These are phyloP conservation scores for Borostomias antarcticus DNA, from an alignment of 2,797 vertebrate genomes.

Conservation along the genomic window DNA sequence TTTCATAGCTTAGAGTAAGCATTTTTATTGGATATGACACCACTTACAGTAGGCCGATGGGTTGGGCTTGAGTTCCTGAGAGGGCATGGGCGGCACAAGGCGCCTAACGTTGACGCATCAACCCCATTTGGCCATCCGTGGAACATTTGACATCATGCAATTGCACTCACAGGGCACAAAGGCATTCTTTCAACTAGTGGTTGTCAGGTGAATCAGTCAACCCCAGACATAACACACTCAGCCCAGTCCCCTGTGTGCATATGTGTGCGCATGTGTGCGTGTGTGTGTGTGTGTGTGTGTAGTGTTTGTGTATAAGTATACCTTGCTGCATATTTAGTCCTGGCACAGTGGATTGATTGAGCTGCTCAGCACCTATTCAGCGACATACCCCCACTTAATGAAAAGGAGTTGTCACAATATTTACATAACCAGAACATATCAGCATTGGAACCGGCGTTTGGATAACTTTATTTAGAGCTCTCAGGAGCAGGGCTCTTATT, in stretches of 20 bases:
- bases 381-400: slow-evolving; percentile 35
- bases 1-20: slow-evolving; percentile 60
- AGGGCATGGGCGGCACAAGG: slow-evolving; percentile 43
- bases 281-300: neutral
- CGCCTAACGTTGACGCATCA: slow-evolving; percentile 40
- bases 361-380: slow-evolving; percentile 19
- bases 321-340: slow-evolving; percentile 29
- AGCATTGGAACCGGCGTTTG: slow-evolving; percentile 35
- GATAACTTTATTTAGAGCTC: slow-evolving; percentile 55
- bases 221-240: slow-evolving; percentile 33
- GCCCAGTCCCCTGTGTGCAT: too few relatives aligned
- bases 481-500: slow-evolving; percentile 43
- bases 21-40: slow-evolving; percentile 57
- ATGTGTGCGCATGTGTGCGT: neutral
- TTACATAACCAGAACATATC: slow-evolving; percentile 45
- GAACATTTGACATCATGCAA: slow-evolving; percentile 54
- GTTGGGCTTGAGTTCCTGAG: slow-evolving; percentile 55
- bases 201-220: slow-evolving; percentile 38
- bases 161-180: slow-evolving; percentile 39
- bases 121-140: slow-evolving; percentile 48
- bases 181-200: slow-evolving; percentile 37
- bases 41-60: slow-evolving; percentile 52
- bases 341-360: slow-evolving; percentile 14
- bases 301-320: slow-evolving; percentile 9
- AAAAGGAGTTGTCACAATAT: slow-evolving; percentile 51